A percentile compares a stretch with the other conserved stretches of the same genome.
phyloP scores from a whole-genome alignment of 1,140 invertebrate genomes.

The Ceratina australensis region DNA sequence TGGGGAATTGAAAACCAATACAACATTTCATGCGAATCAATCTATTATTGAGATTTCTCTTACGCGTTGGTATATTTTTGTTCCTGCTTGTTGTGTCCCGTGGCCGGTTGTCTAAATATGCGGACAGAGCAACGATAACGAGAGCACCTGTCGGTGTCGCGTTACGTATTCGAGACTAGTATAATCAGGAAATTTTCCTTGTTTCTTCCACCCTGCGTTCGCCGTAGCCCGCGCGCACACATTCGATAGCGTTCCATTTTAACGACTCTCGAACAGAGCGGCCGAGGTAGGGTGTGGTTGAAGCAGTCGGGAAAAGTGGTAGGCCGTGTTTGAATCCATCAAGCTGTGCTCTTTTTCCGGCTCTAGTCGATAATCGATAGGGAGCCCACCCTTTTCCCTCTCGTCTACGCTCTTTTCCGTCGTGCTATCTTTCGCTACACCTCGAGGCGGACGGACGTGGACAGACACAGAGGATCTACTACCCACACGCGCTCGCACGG shows the following conservation, averaged over 20 bases:
- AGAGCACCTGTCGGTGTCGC: slow-evolving; percentile 9
- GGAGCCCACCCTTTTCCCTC: not conserved
- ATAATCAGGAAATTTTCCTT: slow-evolving; percentile 27
- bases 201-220: not conserved
- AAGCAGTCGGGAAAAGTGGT: slow-evolving; percentile 57
- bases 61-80: no score
- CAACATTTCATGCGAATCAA: no score
- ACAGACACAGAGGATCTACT: not conserved
- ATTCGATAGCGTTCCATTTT: slow-evolving; percentile 49
- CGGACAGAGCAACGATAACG: no score
- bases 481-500: no score
- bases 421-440: slow-evolving; percentile 18
- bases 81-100: no score
- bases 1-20: no score
- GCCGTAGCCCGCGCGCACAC: not conserved
- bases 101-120: no score
- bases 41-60: no score
- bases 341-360: slow-evolving; percentile 63
- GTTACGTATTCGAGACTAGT: slow-evolving; percentile 27
- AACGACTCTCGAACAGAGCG: slow-evolving; percentile 55
- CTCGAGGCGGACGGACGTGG: slow-evolving; percentile 24
- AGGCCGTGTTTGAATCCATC: slow-evolving; percentile 67
- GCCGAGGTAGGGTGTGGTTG: slow-evolving; percentile 60
- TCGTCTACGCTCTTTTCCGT: slow-evolving; percentile 1
- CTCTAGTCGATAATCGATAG: slow-evolving; percentile 64